Percentiles rank a stretch among this genome's conserved stretches.
These are phyloP conservation scores for Todus mexicanus DNA, from an alignment of 2,797 vertebrate species.

Conservation along the genomic window DNA sequence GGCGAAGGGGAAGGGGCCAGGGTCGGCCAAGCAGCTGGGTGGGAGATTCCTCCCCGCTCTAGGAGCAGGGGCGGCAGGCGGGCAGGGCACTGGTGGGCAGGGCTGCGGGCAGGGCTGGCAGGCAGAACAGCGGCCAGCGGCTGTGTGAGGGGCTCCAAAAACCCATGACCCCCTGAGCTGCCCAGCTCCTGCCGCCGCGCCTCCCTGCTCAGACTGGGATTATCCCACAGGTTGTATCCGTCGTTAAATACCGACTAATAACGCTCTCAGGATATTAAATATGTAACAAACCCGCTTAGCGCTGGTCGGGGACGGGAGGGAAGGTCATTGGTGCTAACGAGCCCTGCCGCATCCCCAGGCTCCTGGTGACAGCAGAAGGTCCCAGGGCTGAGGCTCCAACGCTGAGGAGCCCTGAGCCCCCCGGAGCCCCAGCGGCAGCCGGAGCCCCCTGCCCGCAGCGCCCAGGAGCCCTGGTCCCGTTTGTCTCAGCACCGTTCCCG, in stretches of 20 bases:
- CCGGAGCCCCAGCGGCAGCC: fast-evolving
- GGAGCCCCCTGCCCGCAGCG: fast-evolving
- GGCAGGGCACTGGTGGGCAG: not conserved
- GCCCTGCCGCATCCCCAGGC: not conserved
- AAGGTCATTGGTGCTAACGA: constrained; percentile 35
- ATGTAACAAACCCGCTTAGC: constrained; percentile 65
- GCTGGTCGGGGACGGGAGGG: not conserved
- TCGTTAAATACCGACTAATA: constrained; percentile 53
- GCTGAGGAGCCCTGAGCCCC: not conserved
- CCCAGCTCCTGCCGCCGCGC: fast-evolving
- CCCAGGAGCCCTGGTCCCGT: fast-evolving
- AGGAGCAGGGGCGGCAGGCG: fast-evolving
- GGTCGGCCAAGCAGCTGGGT: not conserved
- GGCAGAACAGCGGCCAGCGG: not conserved
- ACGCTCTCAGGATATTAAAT: constrained; percentile 65
- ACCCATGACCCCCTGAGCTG: fast-evolving
- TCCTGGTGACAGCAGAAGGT: not conserved
- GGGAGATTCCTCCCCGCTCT: not conserved
- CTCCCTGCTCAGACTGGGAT: constrained; percentile 8
- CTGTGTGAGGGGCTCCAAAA: not conserved
- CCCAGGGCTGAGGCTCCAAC: not conserved
- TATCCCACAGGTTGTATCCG: constrained; percentile 62
- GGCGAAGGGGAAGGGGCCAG: fast-evolving
- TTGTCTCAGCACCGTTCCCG: fast-evolving
- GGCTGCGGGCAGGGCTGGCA: not conserved